Percentiles rank a stretch among this genome's conserved stretches.
phyloP scores from a whole-genome alignment of 2,888 invertebrate genomes.

The Magallana nippona region DNA sequence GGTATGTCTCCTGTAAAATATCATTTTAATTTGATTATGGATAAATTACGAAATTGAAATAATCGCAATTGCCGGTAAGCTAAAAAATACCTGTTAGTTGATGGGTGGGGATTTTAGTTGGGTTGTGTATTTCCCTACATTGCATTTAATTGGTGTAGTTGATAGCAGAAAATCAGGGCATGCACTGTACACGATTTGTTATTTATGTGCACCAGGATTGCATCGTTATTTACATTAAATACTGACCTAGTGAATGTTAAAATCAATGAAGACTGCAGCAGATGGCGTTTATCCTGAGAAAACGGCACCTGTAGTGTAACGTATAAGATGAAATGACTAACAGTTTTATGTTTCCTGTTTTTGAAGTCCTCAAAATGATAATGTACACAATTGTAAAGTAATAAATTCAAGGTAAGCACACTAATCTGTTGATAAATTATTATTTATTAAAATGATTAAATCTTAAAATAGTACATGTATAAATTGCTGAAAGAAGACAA shows the following conservation, averaged over 20 bases:
- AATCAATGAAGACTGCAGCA: neutral
- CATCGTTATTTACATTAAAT: neutral
- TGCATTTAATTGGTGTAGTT: no score
- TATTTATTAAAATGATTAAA: no score
- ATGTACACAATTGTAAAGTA: neutral
- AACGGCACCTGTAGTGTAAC: neutral
- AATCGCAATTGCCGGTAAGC: no score
- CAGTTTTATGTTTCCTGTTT: conserved; percentile 4
- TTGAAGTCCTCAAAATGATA: neutral
- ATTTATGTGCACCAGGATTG: neutral
- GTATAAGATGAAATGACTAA: neutral
- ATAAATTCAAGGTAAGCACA: neutral
- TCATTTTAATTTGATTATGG: no score
- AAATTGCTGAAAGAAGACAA: no score
- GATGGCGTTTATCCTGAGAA: neutral
- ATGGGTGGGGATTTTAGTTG: no score
- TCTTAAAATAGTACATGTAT: no score
- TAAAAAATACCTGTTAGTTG: no score
- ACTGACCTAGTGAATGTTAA: neutral
- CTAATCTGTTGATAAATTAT: neutral
- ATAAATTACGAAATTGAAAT: no score
- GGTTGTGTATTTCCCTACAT: no score
- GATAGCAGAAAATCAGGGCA: no score
- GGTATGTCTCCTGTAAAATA: conserved; percentile 32
- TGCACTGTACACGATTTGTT: no score